phyloP scores from a whole-genome alignment of 2,113 vertebrate species.

The Catharus fuscescens region DNA sequence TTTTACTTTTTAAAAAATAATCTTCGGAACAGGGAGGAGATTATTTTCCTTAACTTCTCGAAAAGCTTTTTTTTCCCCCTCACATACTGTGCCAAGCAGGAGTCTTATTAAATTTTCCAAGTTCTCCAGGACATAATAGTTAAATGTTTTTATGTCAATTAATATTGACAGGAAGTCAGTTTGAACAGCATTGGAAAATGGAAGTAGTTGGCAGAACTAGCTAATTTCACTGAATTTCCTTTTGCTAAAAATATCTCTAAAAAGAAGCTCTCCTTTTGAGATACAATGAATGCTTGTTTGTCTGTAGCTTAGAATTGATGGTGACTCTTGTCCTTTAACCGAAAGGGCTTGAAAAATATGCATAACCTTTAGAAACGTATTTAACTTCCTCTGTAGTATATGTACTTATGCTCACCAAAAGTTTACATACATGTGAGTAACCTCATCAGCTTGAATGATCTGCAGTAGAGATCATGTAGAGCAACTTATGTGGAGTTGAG shows the following conservation, averaged over 20 bases:
- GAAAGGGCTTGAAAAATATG: constrained; percentile 39
- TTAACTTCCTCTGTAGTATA: not conserved
- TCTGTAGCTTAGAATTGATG: constrained; percentile 8
- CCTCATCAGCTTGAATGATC: not conserved
- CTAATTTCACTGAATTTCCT: constrained; percentile 59
- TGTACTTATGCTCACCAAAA: not conserved
- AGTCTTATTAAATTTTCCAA: not conserved
- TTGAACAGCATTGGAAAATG: constrained; percentile 58
- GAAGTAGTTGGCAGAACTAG: constrained; percentile 54
- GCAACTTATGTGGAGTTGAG: not conserved
- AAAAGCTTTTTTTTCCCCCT: not conserved
- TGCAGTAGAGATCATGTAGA: not conserved
- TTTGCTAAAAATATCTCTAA: constrained; percentile 58
- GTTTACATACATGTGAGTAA: not conserved
- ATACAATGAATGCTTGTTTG: constrained; percentile 56
- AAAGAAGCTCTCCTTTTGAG: constrained; percentile 53
- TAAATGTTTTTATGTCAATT: constrained; percentile 49
- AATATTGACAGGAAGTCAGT: constrained; percentile 57
- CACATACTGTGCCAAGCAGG: not conserved
- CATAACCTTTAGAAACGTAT: constrained; percentile 44
- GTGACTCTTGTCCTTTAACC: constrained; percentile 49
- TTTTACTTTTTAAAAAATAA: not conserved
- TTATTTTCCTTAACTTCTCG: not conserved
- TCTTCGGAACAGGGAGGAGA: not conserved
- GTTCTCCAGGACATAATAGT: not conserved